These are phyloP conservation scores for Sebastes elongatus DNA, from an alignment of 2,797 vertebrate species.

Conservation along the genomic window DNA sequence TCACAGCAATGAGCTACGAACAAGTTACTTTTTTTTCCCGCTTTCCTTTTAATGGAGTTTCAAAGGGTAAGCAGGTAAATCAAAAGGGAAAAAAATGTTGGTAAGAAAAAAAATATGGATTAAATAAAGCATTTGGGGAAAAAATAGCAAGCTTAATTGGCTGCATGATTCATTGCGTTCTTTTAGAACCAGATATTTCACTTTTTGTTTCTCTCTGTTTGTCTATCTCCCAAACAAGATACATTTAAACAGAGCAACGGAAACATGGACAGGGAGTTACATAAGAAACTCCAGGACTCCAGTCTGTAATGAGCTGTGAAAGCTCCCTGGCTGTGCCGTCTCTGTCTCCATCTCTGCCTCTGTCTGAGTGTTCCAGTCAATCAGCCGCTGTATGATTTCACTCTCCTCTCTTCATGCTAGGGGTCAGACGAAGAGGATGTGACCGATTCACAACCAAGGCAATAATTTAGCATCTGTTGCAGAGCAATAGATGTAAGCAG, in stretches of 20 bases:
- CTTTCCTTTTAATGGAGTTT: constrained; percentile 40
- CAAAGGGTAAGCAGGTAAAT: constrained; percentile 33
- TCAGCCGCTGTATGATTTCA: constrained; percentile 27
- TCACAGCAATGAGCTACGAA: constrained; percentile 26
- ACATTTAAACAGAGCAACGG: constrained; percentile 25
- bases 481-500: background rate
- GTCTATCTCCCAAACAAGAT: constrained; percentile 17
- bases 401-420: constrained; percentile 8
- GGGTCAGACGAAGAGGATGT: constrained; percentile 22
- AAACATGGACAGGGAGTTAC: constrained; percentile 45
- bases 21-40: background rate
- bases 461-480: background rate
- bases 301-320: constrained; percentile 62
- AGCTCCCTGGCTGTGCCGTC: constrained; percentile 38
- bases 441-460: background rate
- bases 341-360: constrained; percentile 26
- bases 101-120: constrained; percentile 13
- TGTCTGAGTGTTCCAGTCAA: constrained; percentile 47
- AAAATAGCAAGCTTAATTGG: constrained; percentile 44
- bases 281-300: constrained; percentile 51
- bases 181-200: constrained; percentile 27
- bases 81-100: background rate
- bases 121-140: constrained; percentile 15
- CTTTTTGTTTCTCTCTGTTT: constrained; percentile 26
- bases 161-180: constrained; percentile 29